Base-by-base conservation (phyloP, 2,797 vertebrate species). In the Harpagifer antarcticus region DNA sequence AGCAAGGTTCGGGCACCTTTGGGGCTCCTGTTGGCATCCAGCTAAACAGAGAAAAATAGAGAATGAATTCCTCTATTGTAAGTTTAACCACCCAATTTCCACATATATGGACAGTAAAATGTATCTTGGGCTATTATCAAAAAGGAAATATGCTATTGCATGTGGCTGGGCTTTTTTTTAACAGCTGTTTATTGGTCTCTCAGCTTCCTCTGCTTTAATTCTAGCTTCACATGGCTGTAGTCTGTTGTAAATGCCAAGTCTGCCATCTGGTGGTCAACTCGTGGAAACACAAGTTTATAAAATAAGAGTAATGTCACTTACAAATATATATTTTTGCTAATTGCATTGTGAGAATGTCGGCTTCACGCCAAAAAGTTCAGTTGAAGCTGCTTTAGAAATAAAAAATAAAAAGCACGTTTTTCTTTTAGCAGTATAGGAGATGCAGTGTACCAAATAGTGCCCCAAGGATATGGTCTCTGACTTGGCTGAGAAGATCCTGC, bases 251-350 rank as follows among this genome's bases (percentile, higher is more conserved):
- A 53, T 20, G 70, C 27, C 74, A 62, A 76, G 59, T 16, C 66
- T 83, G 79, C 87, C 88, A 49, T 69, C 91, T 91, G 48, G 76
- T 90, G 89, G 8, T 31, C 67, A 63, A 1, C 12, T 0, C 0
- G 0, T 43, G 56, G 33, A 86, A 82, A 14, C 20, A 69, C 0
- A 3, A 5, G 15, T 0, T 17, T 0, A 33, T 49, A 8, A 33
- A 37, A 9, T 1, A 13, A 31, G 20, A 3, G 0, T 42, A 65
- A 60, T 10, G 72, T 59, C 40, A 58, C 37, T 10, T 27, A 14
- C n/a, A 56, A 15, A 11, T 10, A 19, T 49, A 15, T 17, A 11
- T 9, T 43, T 49, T 6, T 17, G 33, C 19, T 44, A 4, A 56
- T 16, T 33, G 23, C 45, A 47, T 17, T 6, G 12, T 48, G 2